Evolutionary conservation across 2,888 invertebrate genomes (phyloP).

Genomic region (Perizoma affinitatum): DNA sequence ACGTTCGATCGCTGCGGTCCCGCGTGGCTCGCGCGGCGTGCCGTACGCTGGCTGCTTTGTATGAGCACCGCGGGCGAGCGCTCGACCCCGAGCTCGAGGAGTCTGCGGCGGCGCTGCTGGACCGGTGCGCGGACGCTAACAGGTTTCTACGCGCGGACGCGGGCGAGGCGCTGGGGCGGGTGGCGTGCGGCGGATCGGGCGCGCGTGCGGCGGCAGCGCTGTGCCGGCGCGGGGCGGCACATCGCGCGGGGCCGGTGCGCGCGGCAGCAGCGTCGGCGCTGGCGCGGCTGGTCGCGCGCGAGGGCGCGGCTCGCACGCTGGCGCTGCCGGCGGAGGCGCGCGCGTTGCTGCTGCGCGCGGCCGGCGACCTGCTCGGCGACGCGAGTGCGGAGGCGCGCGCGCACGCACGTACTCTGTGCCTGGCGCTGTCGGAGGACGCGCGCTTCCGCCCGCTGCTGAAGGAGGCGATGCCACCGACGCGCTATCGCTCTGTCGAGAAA

Average conservation of each 20-base stretch:
- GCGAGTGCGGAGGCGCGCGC: slow-evolving; percentile 93
- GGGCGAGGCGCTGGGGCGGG: slow-evolving; percentile 90
- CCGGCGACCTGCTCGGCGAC: slow-evolving; percentile 93
- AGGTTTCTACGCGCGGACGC: slow-evolving; percentile 96
- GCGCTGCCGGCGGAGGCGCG: slow-evolving; percentile 90
- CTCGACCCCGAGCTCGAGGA: slow-evolving; percentile 93
- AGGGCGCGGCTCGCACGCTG: slow-evolving; percentile 89
- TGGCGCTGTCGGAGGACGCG: slow-evolving; percentile 87
- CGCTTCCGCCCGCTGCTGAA: slow-evolving; percentile 90
- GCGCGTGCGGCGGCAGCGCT: slow-evolving; percentile 87
- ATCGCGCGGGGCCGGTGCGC: slow-evolving; percentile 94
- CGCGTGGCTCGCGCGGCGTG: slow-evolving; percentile 96
- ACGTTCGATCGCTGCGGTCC: slow-evolving; percentile 95
- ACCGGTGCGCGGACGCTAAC: slow-evolving; percentile 96
- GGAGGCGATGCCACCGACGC: slow-evolving; percentile 91
- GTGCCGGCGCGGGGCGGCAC: slow-evolving; percentile 88
- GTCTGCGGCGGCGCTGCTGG: slow-evolving; percentile 90
- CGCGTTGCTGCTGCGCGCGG: slow-evolving; percentile 90
- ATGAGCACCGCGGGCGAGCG: slow-evolving; percentile 84
- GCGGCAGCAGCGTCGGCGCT: slow-evolving; percentile 92
- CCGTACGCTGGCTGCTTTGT: slow-evolving; percentile 91
- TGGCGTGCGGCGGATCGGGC: slow-evolving; percentile 91
- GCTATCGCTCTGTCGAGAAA: slow-evolving; percentile 93
- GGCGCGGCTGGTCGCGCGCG: slow-evolving; percentile 87
- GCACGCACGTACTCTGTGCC: slow-evolving; percentile 91